These are phyloP conservation scores for Craterocephalus amniculus DNA, from an alignment of 2,797 vertebrate species.

Conservation along the genomic window DNA sequence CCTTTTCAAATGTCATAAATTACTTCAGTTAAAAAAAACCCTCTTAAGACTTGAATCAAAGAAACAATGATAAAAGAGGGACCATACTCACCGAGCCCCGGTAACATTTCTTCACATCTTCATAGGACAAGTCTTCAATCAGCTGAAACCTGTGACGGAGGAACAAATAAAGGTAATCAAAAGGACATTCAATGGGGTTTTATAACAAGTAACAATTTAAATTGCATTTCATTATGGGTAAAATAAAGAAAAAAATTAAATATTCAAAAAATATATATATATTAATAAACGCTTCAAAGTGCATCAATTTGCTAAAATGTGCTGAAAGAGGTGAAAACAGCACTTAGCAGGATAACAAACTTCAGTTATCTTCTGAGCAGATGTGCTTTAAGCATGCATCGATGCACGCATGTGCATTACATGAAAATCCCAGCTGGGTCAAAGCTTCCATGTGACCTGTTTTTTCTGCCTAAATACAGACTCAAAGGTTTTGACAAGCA, in stretches of 20 bases:
- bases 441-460: constrained; percentile 44
- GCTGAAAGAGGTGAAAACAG: neutral
- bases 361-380: neutral
- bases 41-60: neutral
- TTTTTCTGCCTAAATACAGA: constrained; percentile 27
- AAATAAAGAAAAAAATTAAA: neutral
- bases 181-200: neutral
- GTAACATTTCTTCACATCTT: constrained; percentile 83
- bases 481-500: constrained; percentile 28
- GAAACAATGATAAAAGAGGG: neutral
- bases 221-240: no score
- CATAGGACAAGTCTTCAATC: constrained; percentile 79
- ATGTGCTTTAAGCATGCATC: neutral
- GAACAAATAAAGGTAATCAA: neutral
- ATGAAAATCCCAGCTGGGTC: constrained; percentile 36
- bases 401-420: neutral
- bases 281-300: neutral
- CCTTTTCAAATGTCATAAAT: constrained; percentile 4
- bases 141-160: constrained; percentile 71
- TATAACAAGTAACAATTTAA: neutral
- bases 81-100: constrained; percentile 77
- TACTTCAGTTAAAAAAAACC: neutral
- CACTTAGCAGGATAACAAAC: neutral
- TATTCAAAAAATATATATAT: no score
- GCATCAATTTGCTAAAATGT: neutral